These are phyloP conservation scores for Drosophila leonis DNA, from an alignment of 2,888 invertebrate species.

Conservation along the genomic window DNA sequence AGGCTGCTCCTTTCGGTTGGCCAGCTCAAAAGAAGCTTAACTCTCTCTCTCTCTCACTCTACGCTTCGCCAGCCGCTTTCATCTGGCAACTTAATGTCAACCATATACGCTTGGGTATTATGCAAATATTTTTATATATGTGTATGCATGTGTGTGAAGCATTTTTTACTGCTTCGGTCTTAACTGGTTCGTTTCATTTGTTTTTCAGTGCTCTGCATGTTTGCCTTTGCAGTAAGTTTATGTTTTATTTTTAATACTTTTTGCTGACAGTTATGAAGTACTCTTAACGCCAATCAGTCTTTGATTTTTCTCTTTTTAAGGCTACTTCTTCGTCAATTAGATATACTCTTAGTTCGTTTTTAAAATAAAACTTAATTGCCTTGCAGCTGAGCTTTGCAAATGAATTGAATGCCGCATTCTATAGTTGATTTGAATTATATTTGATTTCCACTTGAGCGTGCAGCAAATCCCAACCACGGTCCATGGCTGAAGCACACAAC, in stretches of 20 bases:
- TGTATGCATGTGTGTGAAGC: background rate
- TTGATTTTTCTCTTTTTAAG: background rate
- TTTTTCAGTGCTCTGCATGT: conserved; percentile 7
- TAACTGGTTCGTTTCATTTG: conserved; percentile 27
- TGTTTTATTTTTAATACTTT: conserved; percentile 15
- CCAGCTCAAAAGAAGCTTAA: conserved; percentile 43
- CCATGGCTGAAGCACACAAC: conserved; percentile 5
- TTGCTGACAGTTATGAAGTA: conserved; percentile 53
- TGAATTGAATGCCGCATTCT: conserved; percentile 18
- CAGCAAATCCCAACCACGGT: conserved; percentile 13
- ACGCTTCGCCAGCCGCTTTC: conserved; percentile 18
- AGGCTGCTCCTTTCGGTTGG: conserved; percentile 15
- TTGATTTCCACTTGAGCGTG: conserved; percentile 50
- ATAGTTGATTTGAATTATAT: conserved; percentile 43
- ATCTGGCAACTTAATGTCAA: conserved; percentile 61
- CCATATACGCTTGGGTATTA: conserved; percentile 44
- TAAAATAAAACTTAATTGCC: conserved; percentile 1
- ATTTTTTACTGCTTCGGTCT: conserved; percentile 12
- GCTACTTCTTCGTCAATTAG: background rate
- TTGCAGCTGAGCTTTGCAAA: conserved; percentile 18
- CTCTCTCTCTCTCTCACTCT: background rate
- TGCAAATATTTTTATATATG: conserved; percentile 46
- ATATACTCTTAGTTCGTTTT: background rate
- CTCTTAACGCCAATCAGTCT: conserved; percentile 54
- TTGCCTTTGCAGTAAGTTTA: conserved; percentile 18